A percentile compares a stretch with the other conserved stretches of the same genome.
Evolutionary conservation across 2,888 invertebrate species (phyloP).

Genomic region (Dyspetes luteomarginatus): DNA sequence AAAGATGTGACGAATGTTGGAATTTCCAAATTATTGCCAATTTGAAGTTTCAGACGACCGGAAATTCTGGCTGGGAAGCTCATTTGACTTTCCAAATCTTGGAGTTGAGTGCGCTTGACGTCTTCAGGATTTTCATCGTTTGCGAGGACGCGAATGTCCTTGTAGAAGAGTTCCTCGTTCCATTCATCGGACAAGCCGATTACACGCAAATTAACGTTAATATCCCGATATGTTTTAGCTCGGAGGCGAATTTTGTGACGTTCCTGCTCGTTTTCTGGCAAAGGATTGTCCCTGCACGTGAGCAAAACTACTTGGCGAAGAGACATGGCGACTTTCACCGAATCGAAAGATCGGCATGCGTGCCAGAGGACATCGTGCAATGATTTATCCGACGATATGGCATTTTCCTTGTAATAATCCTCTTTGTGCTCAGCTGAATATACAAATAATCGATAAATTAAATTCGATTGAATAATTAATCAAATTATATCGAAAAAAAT

Average conservation of each 20-base stretch:
- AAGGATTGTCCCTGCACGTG: conserved; percentile 68
- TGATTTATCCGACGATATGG: conserved; percentile 56
- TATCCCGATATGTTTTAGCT: conserved; percentile 52
- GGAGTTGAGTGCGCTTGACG: conserved; percentile 58
- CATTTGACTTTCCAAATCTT: conserved; percentile 68
- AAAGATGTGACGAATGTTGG: conserved; percentile 61
- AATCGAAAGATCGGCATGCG: conserved; percentile 61
- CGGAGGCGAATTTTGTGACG: conserved; percentile 66
- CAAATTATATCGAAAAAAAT: neutral
- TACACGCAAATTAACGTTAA: conserved; percentile 63
- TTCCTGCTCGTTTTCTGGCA: conserved; percentile 53
- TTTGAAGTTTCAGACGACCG: conserved; percentile 65
- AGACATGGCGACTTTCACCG: conserved; percentile 65
- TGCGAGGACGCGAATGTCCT: conserved; percentile 71
- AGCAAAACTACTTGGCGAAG: conserved; percentile 67
- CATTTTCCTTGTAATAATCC: conserved; percentile 17
- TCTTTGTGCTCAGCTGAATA: conserved; percentile 34
- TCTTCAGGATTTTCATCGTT: conserved; percentile 61
- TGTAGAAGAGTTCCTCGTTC: conserved; percentile 69
- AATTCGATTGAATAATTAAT: neutral
- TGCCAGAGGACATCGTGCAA: conserved; percentile 70
- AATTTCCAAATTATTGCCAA: conserved; percentile 62
- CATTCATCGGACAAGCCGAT: conserved; percentile 68
- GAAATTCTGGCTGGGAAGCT: conserved; percentile 67
- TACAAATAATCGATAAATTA: neutral